Conservation (phyloP, 2,113 vertebrate genomes). For the Bubo bubo region DNA sequence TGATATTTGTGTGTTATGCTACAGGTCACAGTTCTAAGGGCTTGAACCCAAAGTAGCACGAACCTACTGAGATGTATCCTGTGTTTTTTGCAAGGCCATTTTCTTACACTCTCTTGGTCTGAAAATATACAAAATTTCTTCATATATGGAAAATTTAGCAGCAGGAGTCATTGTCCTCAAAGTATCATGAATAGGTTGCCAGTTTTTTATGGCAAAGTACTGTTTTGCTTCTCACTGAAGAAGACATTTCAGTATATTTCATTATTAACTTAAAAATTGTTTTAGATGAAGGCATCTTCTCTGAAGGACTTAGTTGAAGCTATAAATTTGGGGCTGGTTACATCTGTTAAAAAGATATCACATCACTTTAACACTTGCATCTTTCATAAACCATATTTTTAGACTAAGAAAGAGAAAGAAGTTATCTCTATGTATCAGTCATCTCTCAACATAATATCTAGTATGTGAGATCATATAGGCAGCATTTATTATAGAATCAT, state of each 20-base stretch:
- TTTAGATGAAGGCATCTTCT: background rate
- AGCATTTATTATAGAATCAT: background rate
- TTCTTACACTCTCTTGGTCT: background rate
- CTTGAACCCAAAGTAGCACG: background rate
- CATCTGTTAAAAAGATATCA: background rate
- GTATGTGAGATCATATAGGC: background rate
- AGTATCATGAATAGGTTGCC: background rate
- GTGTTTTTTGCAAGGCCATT: background rate
- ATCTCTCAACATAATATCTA: background rate
- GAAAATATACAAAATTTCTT: background rate
- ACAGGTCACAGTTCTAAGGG: background rate
- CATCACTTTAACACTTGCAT: background rate
- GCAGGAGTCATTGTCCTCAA: background rate
- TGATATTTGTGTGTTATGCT: background rate
- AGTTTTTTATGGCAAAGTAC: background rate
- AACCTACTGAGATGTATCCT: background rate
- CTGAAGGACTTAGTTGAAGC: background rate
- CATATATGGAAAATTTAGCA: background rate
- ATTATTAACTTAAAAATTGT: slow-evolving; percentile 5
- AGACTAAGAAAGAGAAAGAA: background rate
- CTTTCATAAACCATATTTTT: background rate
- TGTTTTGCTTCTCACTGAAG: background rate
- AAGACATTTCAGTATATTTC: background rate
- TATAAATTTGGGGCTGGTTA: background rate
- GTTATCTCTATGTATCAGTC: background rate